phyloP scores from a whole-genome alignment of 1,140 invertebrate species.

The Metopolophium dirhodum region DNA sequence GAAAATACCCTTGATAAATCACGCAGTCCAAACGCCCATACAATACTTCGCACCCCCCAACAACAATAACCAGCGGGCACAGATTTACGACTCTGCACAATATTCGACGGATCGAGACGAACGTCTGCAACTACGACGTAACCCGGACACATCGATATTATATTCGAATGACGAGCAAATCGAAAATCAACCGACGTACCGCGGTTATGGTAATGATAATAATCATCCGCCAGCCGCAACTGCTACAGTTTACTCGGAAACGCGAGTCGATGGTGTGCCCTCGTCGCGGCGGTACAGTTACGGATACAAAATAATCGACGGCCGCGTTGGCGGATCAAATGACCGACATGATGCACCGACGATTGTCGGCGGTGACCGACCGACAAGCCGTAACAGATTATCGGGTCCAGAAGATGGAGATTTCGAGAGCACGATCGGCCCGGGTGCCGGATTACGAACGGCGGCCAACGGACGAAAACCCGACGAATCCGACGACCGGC shows the following conservation, averaged over 20 bases:
- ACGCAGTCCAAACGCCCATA: background rate
- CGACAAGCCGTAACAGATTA: constrained; percentile 60
- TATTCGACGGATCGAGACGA: background rate
- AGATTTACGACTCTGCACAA: background rate
- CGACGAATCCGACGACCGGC: background rate
- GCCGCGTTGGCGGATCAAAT: constrained; percentile 60
- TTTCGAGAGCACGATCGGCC: constrained; percentile 62
- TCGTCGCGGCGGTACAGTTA: constrained; percentile 62
- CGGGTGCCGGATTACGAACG: background rate
- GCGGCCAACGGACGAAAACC: background rate
- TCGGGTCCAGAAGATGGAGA: constrained; percentile 68
- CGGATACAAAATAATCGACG: constrained; percentile 60
- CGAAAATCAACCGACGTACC: background rate
- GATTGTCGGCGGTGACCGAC: constrained; percentile 60
- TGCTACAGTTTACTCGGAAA: background rate
- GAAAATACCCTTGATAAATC: constrained; percentile 20
- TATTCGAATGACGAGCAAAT: background rate
- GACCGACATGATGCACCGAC: constrained; percentile 58
- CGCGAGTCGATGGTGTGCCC: constrained; percentile 46
- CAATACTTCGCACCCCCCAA: constrained; percentile 21
- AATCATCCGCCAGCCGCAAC: background rate
- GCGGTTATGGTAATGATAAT: no score
- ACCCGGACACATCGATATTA: background rate
- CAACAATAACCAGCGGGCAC: background rate
- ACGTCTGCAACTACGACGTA: background rate